Base-by-base conservation (phyloP, 2,113 vertebrate species). In the Campylomormyrus tamandua region DNA sequence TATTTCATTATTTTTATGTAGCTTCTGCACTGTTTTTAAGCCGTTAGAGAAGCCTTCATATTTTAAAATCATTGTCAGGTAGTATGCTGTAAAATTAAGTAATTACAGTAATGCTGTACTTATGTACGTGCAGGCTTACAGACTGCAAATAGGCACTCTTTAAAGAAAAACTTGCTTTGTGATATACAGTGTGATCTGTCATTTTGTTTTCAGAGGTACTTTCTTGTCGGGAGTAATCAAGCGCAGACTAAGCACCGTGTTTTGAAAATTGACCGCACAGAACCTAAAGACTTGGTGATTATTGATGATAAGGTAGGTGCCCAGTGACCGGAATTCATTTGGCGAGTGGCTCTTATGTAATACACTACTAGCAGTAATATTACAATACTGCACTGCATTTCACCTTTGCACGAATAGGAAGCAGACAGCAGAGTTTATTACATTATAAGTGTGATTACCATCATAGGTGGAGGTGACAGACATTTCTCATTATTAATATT, bases 241-340 rank as follows among this genome's bases (percentile, higher is more conserved):
- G 97, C 98, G 89, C 97, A 99, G 95, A 99, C 98, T 39, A 99
- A 98, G 92, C 97, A 98, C 39, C 94, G 97, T 56, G 98, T 99
- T 90, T 94, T 99, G 93, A 99, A 99, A 96, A 99, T 99, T 92
- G 98, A 99, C 92, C 97, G 98, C 92, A 99, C 98, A 31, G 98
- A 99, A 92, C 98, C 98, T 0, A 97, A 95, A 93, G 98, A 99
- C 94, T 96, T 99, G 94, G 97, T 98, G 90, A 91, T 99, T 92
- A 99, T 98, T 92, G 98, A 99, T 91, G 98, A 99, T 90, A 98
- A 98, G 95, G 98, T 99, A 92, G 96, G 95, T 87, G 58, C 66
- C 17, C 90, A 88, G 74, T 11, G 66, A 0, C 15, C 77, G 0
- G 1, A 84, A 88, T 48, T 31, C 42, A 39, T 21, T 87, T 9